Conservation (phyloP, 2,113 vertebrate genomes). For the Rhineura floridana region DNA sequence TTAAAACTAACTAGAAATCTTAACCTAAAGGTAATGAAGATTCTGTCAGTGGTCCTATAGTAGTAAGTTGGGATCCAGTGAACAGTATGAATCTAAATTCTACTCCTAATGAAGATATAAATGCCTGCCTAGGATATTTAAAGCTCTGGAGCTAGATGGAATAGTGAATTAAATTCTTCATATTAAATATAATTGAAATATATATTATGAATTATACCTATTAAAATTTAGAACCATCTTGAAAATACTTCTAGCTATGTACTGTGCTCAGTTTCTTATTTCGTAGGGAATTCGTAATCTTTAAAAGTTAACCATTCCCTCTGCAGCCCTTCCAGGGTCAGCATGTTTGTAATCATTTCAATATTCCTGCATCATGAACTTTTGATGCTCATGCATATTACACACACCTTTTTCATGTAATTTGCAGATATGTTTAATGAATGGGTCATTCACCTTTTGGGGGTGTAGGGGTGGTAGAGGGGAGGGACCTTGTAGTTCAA, state of each 20-base stretch:
- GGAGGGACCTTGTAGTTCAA: background rate
- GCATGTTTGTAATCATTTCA: background rate
- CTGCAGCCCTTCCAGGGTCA: background rate
- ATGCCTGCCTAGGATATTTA: slow-evolving; percentile 16
- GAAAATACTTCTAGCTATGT: background rate
- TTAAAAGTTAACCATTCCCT: background rate
- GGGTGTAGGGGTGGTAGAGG: too few relatives aligned
- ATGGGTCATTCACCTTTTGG: background rate
- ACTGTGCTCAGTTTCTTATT: background rate
- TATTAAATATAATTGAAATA: slow-evolving; percentile 5
- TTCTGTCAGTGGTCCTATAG: background rate
- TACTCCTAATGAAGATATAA: slow-evolving; percentile 33
- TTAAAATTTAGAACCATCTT: slow-evolving; percentile 26
- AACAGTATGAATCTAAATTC: slow-evolving; percentile 25
- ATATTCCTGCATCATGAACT: background rate
- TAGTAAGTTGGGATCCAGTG: slow-evolving; percentile 1
- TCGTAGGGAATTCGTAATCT: background rate
- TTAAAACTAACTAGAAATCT: slow-evolving; percentile 11
- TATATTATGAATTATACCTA: background rate
- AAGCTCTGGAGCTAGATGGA: slow-evolving; percentile 19
- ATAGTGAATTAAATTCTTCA: slow-evolving; percentile 25
- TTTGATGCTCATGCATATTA: background rate
- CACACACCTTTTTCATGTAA: background rate
- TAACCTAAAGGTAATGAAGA: background rate
- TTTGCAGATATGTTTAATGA: background rate